A percentile compares a stretch with the other conserved stretches of the same genome.
These are phyloP conservation scores for Octopus bimaculoides DNA, from an alignment of 1,140 invertebrate species.

Conservation along the genomic window DNA sequence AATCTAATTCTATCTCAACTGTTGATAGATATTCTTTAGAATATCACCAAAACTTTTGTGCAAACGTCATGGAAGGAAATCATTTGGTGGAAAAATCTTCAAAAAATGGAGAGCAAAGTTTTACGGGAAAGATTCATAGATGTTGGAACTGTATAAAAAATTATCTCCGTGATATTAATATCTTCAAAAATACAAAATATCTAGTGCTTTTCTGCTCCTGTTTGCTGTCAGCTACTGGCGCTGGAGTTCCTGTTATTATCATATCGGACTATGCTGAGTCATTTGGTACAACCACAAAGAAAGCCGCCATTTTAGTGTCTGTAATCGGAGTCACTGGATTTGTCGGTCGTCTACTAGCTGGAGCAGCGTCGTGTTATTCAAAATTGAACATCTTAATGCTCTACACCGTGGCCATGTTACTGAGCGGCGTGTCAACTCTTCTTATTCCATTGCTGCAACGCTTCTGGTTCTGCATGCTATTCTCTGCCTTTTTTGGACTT, in stretches of 20 bases:
- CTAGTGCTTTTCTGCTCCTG: neutral
- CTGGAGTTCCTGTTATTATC: conserved; percentile 2
- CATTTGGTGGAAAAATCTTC: neutral
- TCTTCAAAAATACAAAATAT: conserved; percentile 2
- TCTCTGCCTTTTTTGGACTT: neutral
- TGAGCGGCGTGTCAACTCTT: neutral
- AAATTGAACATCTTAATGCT: neutral
- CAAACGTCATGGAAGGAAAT: neutral
- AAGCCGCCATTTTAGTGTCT: neutral
- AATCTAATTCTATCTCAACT: neutral
- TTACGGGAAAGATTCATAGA: neutral
- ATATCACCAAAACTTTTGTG: neutral
- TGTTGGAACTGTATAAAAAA: neutral
- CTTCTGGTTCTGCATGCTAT: neutral
- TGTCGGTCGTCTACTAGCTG: neutral
- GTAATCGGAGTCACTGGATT: conserved; percentile 1
- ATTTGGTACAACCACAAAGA: neutral
- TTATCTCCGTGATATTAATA: neutral
- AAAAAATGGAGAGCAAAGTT: neutral
- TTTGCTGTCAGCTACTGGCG: conserved; percentile 4
- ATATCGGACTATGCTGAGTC: neutral
- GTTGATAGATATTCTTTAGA: neutral
- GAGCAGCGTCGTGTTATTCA: neutral
- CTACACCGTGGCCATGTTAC: neutral
- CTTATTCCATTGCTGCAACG: neutral